Conservation (phyloP, 64 coral and sea anemone genomes). For the Anthopleura sola region DNA sequence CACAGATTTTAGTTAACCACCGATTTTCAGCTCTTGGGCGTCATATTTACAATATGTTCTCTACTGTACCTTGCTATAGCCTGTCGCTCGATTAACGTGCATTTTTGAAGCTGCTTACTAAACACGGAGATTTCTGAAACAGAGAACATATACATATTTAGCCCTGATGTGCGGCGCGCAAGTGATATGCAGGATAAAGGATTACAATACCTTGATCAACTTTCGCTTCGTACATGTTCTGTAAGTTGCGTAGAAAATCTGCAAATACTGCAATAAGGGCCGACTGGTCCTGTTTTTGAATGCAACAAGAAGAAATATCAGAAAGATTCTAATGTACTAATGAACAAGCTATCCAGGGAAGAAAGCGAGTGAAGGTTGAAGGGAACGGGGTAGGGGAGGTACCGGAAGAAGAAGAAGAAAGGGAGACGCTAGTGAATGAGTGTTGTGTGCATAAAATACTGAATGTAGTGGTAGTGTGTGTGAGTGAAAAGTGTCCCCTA, state of each 20-base stretch:
- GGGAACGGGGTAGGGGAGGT: too few species aligned
- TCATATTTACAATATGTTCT: background rate
- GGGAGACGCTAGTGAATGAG: too few species aligned
- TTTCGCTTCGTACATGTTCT: conserved; percentile 41
- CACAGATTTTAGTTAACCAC: background rate
- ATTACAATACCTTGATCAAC: conserved; percentile 39
- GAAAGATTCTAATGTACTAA: background rate
- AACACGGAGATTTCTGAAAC: conserved; percentile 1
- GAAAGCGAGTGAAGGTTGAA: too few species aligned
- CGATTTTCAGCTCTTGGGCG: background rate
- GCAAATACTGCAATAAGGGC: conserved; percentile 62
- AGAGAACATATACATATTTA: background rate
- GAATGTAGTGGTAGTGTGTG: too few species aligned
- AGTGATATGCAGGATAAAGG: background rate
- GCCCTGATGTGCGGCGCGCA: background rate
- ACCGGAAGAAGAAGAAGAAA: too few species aligned
- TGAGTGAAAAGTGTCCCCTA: too few species aligned
- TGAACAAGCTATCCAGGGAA: too few species aligned
- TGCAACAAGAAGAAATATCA: background rate
- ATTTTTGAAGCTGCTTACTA: conserved; percentile 10
- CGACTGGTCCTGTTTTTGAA: conserved; percentile 41
- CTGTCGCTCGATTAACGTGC: background rate
- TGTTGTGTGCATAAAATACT: too few species aligned
- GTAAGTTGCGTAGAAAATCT: conserved; percentile 46
- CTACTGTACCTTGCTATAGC: conserved; percentile 5